Evolutionary conservation across 2,797 vertebrate species (phyloP), one percentile per base, ranked within the genome.

Genomic region (Enteromius afrohamiltoni): DNA sequence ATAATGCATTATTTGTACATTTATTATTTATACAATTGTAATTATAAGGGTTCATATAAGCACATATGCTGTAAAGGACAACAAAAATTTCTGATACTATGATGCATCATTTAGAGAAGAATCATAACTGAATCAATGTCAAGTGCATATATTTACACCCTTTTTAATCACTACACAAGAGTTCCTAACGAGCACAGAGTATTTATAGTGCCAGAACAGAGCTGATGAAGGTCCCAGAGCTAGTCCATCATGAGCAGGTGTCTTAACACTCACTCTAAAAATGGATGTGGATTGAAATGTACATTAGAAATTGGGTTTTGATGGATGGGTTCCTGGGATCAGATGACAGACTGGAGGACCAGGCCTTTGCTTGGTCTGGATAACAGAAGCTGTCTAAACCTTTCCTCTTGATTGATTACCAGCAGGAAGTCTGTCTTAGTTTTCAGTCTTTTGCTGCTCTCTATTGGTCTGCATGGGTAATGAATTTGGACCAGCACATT

Each of bases 211-310:
- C 13, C 23, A 37, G 55, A 42, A n/a, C 1, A 21, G 75, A 64
- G 58, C 26, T 49, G 58, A 31, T n/a, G 60, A 65, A 51, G 31
- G 40, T 67, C 26, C 76, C 76, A 26, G 76, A n/a, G 76, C 76
- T 4, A 17, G 58, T 21, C 73, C 31, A 23, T 75, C 73, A 45
- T 17, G 7, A 45, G 37, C 58, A 47, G 16, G 9, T 47, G 76
- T 65, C 60, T 16, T 5, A 8, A 49, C 60, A 65, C 58, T 65
- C 60, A 14, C 26, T 16, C 19, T 49, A 49, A 55, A 79, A 40
- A 40, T 11, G 29, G 77, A 14, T 23, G 29, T 7, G 53, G 77
- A 79, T 37, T 68, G 76, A 78, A 42, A 65, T 29, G 9, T 2
- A 23, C 6, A 23, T 53, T 31, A 29, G 16, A 47, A 47, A 42